Base-by-base conservation (phyloP, 2,888 invertebrate species). In the Phoenoteleia sp. region DNA sequence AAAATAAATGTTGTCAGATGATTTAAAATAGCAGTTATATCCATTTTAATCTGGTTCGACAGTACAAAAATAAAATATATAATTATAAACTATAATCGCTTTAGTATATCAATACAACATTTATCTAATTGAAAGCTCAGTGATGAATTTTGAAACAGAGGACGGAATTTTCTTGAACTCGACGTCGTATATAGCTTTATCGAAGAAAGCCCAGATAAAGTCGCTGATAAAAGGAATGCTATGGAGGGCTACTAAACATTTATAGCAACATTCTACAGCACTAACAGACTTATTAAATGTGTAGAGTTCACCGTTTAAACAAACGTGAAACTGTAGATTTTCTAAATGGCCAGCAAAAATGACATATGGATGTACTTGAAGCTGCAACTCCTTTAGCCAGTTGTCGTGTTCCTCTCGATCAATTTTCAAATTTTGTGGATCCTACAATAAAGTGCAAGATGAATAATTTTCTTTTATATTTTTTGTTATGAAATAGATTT, bases 171-270 rank as follows among this genome's bases (percentile, higher is more conserved):
- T 79, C 15, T 17, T 60, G 5, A 54, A 17, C 2, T 39, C 11
- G 36, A 64, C 64, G 4, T 33, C 39, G 11, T 80, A 72, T 2
- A 80, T 23, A 9, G 21, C 25, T 71, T 21, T 45, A 2, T 80
- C 56, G 0, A 72, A 27, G 9, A 80, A 80, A 7, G 33, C 29
- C 80, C 72, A 72, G 4, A 72, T 45, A 62, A 62, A 69, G 33
- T 79, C 79, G 13, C 79, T 52, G 2, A 60, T 3, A 42, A 60
- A 62, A n/a, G 62, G 79, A 29, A 69, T 27, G 5, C 54, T 13
- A 2, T 69, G 47, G 9, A 79, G 25, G n/a, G 62, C 79, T 2
- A 33, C 47, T 27, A 62, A 54, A 7, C 71, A 71, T 19, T 62
- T 62, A 33, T 52, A 79, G 17, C 69, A 69, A 15, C 47, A 15